Base-by-base conservation (phyloP, 1,140 invertebrate species). In the Aphis gossypii region DNA sequence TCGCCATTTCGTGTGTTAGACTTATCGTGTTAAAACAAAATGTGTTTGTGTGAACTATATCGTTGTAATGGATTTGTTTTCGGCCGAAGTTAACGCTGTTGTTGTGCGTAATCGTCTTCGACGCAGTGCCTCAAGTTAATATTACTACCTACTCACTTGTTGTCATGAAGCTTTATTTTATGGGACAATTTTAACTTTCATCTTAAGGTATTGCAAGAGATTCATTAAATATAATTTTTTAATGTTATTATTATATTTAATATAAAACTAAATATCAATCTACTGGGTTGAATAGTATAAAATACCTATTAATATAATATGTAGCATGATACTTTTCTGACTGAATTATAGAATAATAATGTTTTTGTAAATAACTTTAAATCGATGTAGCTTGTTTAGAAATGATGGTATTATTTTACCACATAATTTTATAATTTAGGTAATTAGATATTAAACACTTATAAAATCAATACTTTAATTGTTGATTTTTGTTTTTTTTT, bases 161-260 rank as follows among this genome's bases (percentile, higher is more conserved):
- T 84, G 82, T 93, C 30, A 93, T 93, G 91, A 48, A 83, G 46
- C 46, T 92, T 90, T 44, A 60, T 38, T 89, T 89, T 54, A 25
- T 51, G 20, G 48, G 21, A 54, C 51, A 56, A 23, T 54, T 89
- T 54, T 89, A 89, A 89, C n/a, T 89, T 89, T 89, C 35, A 41
- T 54, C n/a, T 6, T 9, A 56, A 89, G 87, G 87, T 89, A 89
- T 54, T 56, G 38, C 48, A 56, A 11, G 8, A 89, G 9, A 38
- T 35, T 54, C 23, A 56, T 89, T 56, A 56, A 89, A 41, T 38
- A 89, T 56, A 25, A 0, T 56, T 54, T 48, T 35, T 8, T 89
- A 25, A 25, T 51, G 46, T 51, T 51, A 54, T 56, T 89, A 87
- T 87, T 44, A 88, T 20, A 88, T 88, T 48, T 23, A 51, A 35